phyloP scores from a whole-genome alignment of 2,888 invertebrate species.

The Latheticus oryzae region DNA sequence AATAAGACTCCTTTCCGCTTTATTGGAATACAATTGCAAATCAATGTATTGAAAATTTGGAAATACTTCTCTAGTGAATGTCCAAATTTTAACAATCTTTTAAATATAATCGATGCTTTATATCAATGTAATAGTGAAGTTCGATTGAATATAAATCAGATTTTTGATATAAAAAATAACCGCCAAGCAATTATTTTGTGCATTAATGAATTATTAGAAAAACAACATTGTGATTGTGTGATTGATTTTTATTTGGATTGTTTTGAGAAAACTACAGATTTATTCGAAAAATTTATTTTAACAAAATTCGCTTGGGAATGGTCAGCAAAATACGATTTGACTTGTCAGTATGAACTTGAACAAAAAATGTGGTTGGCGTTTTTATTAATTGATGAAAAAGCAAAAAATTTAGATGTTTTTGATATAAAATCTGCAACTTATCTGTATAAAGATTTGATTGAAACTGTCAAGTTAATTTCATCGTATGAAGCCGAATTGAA shows the following conservation, averaged over 20 bases:
- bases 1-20: constrained; percentile 71
- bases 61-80: constrained; percentile 67
- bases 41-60: constrained; percentile 73
- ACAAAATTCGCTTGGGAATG: constrained; percentile 60
- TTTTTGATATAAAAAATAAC: constrained; percentile 57
- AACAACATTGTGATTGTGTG: constrained; percentile 70
- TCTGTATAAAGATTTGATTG: constrained; percentile 50
- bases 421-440: constrained; percentile 33
- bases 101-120: constrained; percentile 51
- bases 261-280: constrained; percentile 67
- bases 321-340: constrained; percentile 55
- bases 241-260: constrained; percentile 74
- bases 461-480: constrained; percentile 44
- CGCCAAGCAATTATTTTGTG: constrained; percentile 68
- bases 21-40: constrained; percentile 72
- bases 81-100: constrained; percentile 65
- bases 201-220: constrained; percentile 68
- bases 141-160: constrained; percentile 67
- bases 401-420: constrained; percentile 37
- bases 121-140: constrained; percentile 64
- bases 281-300: constrained; percentile 67
- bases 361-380: constrained; percentile 59
- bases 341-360: constrained; percentile 56
- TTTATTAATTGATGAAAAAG: constrained; percentile 52
- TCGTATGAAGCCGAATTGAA: constrained; percentile 41